Evolutionary conservation across 23 tunicate genomes (phyloP).

Genomic region (Diplosoma virens): DNA sequence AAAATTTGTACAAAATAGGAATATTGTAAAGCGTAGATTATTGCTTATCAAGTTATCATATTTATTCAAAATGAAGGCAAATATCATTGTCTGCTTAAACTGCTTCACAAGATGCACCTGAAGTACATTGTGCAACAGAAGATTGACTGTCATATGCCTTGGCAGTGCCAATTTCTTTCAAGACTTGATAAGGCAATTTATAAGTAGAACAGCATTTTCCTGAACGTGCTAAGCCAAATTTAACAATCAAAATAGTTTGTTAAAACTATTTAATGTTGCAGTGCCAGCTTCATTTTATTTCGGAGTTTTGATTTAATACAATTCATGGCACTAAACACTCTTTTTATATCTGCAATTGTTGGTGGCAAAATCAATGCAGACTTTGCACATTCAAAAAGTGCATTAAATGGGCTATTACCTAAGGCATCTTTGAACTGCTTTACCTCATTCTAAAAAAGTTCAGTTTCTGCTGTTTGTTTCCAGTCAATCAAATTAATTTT

Average conservation of each 20-base stretch:
- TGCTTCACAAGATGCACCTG: not conserved
- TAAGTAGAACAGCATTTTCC: too few relatives aligned
- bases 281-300: slow-evolving; percentile 5
- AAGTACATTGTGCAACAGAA: not conserved
- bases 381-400: not conserved
- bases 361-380: not conserved
- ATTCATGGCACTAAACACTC: slow-evolving; percentile 14
- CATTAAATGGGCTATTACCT: not conserved
- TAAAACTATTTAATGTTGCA: too few relatives aligned
- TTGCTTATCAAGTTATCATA: not conserved
- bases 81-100: not conserved
- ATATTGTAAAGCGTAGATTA: not conserved
- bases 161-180: not conserved
- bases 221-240: too few relatives aligned
- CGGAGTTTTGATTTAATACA: not conserved
- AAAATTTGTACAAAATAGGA: too few relatives aligned
- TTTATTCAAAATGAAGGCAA: not conserved
- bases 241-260: too few relatives aligned
- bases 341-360: not conserved
- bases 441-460: not conserved
- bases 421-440: not conserved
- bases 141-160: too few relatives aligned
- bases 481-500: slow-evolving; percentile 7
- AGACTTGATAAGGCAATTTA: not conserved
- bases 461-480: not conserved